These are phyloP conservation scores for Cuculus canorus DNA, from an alignment of 2,797 vertebrate species.

Conservation along the genomic window DNA sequence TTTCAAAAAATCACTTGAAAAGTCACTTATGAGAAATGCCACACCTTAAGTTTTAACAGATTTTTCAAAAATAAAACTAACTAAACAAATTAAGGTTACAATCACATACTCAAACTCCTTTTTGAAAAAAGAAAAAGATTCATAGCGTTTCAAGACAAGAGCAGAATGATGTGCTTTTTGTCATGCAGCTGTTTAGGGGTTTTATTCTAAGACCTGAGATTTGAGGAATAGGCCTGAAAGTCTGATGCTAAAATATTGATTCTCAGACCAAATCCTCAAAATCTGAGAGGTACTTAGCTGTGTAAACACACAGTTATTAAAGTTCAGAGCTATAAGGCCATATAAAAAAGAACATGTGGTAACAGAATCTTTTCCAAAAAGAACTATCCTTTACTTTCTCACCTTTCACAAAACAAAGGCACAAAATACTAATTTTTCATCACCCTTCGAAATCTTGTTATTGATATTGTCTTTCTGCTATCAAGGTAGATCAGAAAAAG, in stretches of 20 bases:
- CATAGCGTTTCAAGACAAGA: not conserved
- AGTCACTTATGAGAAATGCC: not conserved
- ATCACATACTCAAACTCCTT: not conserved
- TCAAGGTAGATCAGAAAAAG: not conserved
- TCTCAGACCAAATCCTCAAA: constrained; percentile 5
- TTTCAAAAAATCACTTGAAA: not conserved
- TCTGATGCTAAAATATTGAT: not conserved
- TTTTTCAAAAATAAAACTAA: not conserved
- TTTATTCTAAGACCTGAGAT: not conserved
- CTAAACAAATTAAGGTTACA: not conserved
- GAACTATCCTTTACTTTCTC: not conserved
- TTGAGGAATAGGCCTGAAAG: not conserved
- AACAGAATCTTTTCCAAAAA: not conserved
- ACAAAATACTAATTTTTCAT: not conserved
- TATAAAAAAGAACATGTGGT: not conserved
- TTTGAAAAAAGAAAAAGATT: not conserved
- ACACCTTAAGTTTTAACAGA: not conserved
- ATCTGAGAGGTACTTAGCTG: not conserved
- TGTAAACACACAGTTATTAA: not conserved
- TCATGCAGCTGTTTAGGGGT: not conserved
- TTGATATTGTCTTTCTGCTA: not conserved
- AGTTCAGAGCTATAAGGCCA: not conserved
- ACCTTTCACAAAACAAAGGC: not conserved
- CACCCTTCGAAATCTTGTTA: not conserved
- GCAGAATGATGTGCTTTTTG: not conserved